Conservation (phyloP, 2,888 invertebrate genomes). For the Caenorhabditis imperialis region DNA sequence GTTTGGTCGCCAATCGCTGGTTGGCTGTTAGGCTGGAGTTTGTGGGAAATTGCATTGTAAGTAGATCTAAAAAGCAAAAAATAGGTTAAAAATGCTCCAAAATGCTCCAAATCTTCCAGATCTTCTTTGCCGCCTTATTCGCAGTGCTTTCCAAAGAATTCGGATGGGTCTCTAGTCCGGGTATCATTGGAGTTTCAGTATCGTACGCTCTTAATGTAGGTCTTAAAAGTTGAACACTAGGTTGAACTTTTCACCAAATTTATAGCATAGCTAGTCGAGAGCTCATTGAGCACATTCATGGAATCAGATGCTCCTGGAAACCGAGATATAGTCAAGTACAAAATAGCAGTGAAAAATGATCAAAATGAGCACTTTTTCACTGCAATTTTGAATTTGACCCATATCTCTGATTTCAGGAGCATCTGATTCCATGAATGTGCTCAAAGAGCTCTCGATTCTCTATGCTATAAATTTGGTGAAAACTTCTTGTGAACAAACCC, state of each 20-base stretch:
- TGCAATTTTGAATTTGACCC: not conserved
- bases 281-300: too few relatives aligned
- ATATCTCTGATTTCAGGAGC: slow-evolving; percentile 36
- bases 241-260: too few relatives aligned
- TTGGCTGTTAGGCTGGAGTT: slow-evolving; percentile 93
- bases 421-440: too few relatives aligned
- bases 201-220: slow-evolving; percentile 81
- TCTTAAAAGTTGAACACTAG: too few relatives aligned
- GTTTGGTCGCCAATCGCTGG: slow-evolving; percentile 83
- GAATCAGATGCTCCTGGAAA: too few relatives aligned
- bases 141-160: slow-evolving; percentile 83
- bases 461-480: too few relatives aligned
- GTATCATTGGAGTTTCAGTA: slow-evolving; percentile 81
- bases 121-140: slow-evolving; percentile 91
- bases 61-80: slow-evolving; percentile 7
- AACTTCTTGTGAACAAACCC: too few relatives aligned
- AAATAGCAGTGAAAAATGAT: too few relatives aligned
- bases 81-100: not conserved
- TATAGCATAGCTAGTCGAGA: too few relatives aligned
- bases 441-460: too few relatives aligned
- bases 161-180: slow-evolving; percentile 79
- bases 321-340: too few relatives aligned
- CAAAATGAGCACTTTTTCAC: too few relatives aligned
- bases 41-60: slow-evolving; percentile 93
- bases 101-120: slow-evolving; percentile 82